phyloP scores from a whole-genome alignment of 2,113 vertebrate species.

The Solea solea region DNA sequence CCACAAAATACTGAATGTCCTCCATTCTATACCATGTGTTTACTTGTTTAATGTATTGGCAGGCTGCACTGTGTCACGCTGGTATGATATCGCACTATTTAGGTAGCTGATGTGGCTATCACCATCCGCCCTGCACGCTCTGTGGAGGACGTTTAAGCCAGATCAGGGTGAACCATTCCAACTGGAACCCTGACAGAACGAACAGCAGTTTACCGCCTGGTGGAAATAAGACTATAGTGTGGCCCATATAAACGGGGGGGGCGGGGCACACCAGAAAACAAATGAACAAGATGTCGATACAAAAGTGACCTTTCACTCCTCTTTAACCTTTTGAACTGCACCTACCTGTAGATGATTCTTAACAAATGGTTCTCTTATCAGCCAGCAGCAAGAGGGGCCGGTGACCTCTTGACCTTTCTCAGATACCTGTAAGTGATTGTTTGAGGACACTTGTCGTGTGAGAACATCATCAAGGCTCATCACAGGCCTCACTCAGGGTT shows the following conservation, averaged over 20 bases:
- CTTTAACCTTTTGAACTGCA: slow-evolving; percentile 68
- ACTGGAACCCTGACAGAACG: no score
- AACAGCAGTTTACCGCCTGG: no score
- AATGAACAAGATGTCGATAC: slow-evolving; percentile 13
- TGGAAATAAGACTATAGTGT: background rate
- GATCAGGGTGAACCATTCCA: no score
- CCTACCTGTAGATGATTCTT: slow-evolving; percentile 63
- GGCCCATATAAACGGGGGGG: no score
- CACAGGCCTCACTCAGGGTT: slow-evolving; percentile 9
- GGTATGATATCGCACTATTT: no score
- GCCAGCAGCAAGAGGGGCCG: slow-evolving; percentile 63
- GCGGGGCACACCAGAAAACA: background rate
- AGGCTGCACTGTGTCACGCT: no score
- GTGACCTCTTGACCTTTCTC: slow-evolving; percentile 58
- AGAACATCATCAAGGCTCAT: slow-evolving; percentile 53
- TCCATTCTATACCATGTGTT: no score
- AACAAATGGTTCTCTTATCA: slow-evolving; percentile 74
- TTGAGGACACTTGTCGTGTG: slow-evolving; percentile 62
- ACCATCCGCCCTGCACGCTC: no score
- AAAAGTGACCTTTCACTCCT: slow-evolving; percentile 59
- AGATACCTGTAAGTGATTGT: slow-evolving; percentile 67
- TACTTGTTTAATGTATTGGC: no score
- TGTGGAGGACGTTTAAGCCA: no score
- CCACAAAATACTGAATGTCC: no score
- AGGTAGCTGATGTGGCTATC: no score